Evolutionary conservation across 2,888 invertebrate species (phyloP).

Genomic region (Nasonia oneida): DNA sequence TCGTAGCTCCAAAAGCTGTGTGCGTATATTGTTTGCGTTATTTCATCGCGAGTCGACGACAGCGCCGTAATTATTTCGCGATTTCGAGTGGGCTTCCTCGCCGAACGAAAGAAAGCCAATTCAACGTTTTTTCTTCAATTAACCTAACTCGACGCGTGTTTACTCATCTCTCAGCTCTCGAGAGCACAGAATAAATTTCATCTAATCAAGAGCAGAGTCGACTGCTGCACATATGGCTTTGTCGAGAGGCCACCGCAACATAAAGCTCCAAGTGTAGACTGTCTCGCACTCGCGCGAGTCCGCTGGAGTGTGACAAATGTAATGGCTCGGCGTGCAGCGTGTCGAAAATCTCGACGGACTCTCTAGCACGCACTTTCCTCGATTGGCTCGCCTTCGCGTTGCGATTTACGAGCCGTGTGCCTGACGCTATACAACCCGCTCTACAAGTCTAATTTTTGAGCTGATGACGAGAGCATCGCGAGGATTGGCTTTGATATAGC

Average conservation of each 20-base stretch:
- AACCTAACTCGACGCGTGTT: not conserved
- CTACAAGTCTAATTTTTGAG: too few species aligned
- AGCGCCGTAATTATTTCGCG: not conserved
- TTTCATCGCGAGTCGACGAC: too few species aligned
- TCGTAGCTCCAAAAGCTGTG: too few species aligned
- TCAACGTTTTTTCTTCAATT: not conserved
- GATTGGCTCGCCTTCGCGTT: slow-evolving; percentile 34
- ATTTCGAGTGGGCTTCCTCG: not conserved
- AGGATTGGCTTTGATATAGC: not conserved
- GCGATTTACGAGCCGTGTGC: slow-evolving; percentile 13
- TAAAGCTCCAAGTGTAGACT: not conserved
- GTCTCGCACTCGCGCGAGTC: not conserved
- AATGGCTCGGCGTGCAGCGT: slow-evolving; percentile 12
- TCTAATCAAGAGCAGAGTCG: slow-evolving; percentile 37
- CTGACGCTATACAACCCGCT: not conserved
- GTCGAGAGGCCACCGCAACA: not conserved
- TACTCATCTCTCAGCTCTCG: slow-evolving; percentile 60
- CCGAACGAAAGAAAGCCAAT: not conserved
- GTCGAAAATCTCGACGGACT: slow-evolving; percentile 46
- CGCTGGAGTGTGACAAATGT: slow-evolving; percentile 46
- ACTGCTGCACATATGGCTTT: not conserved
- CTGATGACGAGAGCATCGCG: too few species aligned
- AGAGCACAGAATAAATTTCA: slow-evolving; percentile 7
- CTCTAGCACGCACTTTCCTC: slow-evolving; percentile 43
- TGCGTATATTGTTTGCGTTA: too few species aligned